phyloP scores from a whole-genome alignment of 2,888 invertebrate species.

The Drosophila histrio region DNA sequence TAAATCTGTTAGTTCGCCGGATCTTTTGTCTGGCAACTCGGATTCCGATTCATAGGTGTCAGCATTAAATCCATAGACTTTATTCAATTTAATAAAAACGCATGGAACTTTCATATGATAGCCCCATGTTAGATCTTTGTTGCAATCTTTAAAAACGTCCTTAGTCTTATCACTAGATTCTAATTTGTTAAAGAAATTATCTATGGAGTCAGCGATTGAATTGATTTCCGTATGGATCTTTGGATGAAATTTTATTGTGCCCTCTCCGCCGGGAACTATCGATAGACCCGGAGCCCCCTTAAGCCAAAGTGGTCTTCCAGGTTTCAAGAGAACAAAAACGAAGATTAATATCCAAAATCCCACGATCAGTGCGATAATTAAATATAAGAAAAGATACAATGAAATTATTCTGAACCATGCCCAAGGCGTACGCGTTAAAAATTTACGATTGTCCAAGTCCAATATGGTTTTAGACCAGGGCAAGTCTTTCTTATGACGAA shows the following conservation, averaged over 20 bases:
- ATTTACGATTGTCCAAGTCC: constrained; percentile 43
- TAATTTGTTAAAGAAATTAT: constrained; percentile 14
- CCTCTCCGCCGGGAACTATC: constrained; percentile 11
- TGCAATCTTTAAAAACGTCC: constrained; percentile 36
- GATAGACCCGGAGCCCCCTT: constrained; percentile 57
- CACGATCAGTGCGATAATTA: neutral
- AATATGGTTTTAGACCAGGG: constrained; percentile 63
- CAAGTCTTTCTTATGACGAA: constrained; percentile 33
- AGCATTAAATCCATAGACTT: constrained; percentile 41
- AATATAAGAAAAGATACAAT: constrained; percentile 49
- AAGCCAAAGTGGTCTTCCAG: constrained; percentile 13
- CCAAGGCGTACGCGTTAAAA: constrained; percentile 46
- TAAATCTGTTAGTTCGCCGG: neutral
- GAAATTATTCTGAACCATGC: constrained; percentile 48
- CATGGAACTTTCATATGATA: constrained; percentile 34
- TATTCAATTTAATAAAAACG: constrained; percentile 59
- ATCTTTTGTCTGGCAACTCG: constrained; percentile 26
- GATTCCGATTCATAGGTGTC: constrained; percentile 37
- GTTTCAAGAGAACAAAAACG: neutral
- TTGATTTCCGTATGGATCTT: constrained; percentile 13
- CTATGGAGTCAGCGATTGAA: constrained; percentile 41
- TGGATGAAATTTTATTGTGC: neutral
- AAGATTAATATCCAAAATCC: constrained; percentile 16
- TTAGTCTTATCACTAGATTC: neutral
- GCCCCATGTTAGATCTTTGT: constrained; percentile 57